Base-by-base conservation (phyloP, 2,888 invertebrate genomes). In the Arenicola marina region DNA sequence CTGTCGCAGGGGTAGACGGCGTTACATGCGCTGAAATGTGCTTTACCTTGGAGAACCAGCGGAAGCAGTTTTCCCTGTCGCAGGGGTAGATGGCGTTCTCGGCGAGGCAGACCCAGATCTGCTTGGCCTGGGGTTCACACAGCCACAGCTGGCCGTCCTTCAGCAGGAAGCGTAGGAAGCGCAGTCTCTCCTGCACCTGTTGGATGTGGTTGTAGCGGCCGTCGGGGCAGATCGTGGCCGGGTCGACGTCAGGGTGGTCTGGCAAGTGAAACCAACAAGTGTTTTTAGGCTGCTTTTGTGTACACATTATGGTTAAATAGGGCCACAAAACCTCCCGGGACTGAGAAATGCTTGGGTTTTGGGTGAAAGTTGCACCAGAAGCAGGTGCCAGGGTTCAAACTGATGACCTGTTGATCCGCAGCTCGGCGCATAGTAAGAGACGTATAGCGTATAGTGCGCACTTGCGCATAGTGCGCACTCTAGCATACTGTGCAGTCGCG, bases 1-100 rank as follows among this genome's bases (percentile, higher is more conserved):
- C 96, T 88, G 83, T 98, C 97, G 1, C 91, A 90, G 18, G 91
- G 87, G 82, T 95, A 95, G 15, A 95, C 93, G 15, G 95, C 95
- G 78, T 90, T 90, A 82, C 95, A 95, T 1, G 96, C 95, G 64
- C n/a, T n/a, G n/a, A n/a, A n/a, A n/a, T n/a, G n/a, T n/a, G 24
- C 7, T 62, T 65, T 75, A 84, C 84, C 80, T 96, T 96, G 44
- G 95, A 93, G 86, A 96, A 97, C 97, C 97, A 97, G 76, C 93
- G 92, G 85, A 97, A 98, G 84, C 97, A 96, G 34, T 95, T 93
- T 84, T 98, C 97, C 44, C 96, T 88, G 83, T 98, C 97, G 1
- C 91, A 90, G 18, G 91, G 87, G 82, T 95, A 95, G 15, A 95
- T 93, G 15, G 95, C 95, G 78, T 90, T 90, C 82, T 95, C 95